Evolutionary conservation across 2,888 invertebrate species (phyloP).

Genomic region (Spialia ferax): DNA sequence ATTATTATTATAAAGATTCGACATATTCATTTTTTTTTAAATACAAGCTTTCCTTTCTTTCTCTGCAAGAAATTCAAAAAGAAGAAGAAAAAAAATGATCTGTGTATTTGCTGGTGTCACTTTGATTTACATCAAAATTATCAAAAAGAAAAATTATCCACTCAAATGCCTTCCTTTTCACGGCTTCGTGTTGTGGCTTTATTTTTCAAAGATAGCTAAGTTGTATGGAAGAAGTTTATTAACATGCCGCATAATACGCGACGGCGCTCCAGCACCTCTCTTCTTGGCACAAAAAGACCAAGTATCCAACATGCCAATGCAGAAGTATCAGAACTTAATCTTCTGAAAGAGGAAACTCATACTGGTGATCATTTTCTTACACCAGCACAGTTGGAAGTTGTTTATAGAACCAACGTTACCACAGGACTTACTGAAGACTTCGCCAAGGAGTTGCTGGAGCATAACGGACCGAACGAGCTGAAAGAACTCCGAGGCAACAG

Average conservation of each 20-base stretch:
- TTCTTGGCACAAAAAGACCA: slow-evolving; percentile 50
- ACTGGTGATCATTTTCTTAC: slow-evolving; percentile 79
- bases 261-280: slow-evolving; percentile 57
- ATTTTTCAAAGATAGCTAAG: not conserved
- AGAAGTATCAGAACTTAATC: slow-evolving; percentile 57
- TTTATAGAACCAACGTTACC: slow-evolving; percentile 75
- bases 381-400: slow-evolving; percentile 69
- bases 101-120: too few relatives aligned
- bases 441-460: slow-evolving; percentile 82
- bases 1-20: too few relatives aligned
- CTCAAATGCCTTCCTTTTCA: not conserved
- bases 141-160: not conserved
- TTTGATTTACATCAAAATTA: too few relatives aligned
- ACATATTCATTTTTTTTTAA: too few relatives aligned
- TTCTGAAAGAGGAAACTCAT: slow-evolving; percentile 71
- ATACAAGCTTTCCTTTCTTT: too few relatives aligned
- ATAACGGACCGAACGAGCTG: slow-evolving; percentile 88
- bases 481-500: slow-evolving; percentile 87
- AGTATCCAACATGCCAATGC: slow-evolving; percentile 51
- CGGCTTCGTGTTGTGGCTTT: too few relatives aligned
- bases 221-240: slow-evolving; percentile 23
- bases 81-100: too few relatives aligned
- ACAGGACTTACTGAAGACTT: slow-evolving; percentile 83
- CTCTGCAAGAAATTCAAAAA: too few relatives aligned
- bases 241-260: slow-evolving; percentile 56